These are phyloP conservation scores for Dolichoris vasculosae DNA, from an alignment of 1,140 invertebrate genomes.

Conservation along the genomic window DNA sequence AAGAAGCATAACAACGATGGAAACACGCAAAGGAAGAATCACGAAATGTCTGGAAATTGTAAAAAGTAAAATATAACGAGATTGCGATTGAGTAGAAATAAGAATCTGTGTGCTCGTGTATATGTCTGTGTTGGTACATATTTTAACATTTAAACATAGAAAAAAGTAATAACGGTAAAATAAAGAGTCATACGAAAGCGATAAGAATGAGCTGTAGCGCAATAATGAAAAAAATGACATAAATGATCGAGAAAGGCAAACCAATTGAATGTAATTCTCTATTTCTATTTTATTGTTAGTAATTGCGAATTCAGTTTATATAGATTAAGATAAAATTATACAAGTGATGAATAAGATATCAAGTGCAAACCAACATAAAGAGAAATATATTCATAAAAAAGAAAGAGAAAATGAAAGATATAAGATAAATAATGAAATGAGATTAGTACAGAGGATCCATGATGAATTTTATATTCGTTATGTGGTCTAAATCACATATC, in stretches of 20 bases:
- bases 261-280: too few species aligned
- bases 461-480: too few species aligned
- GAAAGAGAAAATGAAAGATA: conserved; percentile 73
- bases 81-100: too few species aligned
- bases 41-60: conserved; percentile 33
- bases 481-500: too few species aligned
- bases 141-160: conserved; percentile 50
- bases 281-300: neutral
- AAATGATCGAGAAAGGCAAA: conserved; percentile 47
- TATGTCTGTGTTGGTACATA: too few species aligned
- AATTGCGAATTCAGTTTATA: conserved; percentile 69
- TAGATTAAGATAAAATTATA: conserved; percentile 74
- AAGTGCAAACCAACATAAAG: conserved; percentile 57
- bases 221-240: conserved; percentile 48
- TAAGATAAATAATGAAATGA: conserved; percentile 25
- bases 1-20: neutral
- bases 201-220: conserved; percentile 55
- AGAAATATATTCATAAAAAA: neutral
- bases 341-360: conserved; percentile 75
- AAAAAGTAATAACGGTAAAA: conserved; percentile 49
- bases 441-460: conserved; percentile 33
- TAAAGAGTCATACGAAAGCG: conserved; percentile 55
- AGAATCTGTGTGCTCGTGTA: too few species aligned
- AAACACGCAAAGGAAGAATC: conserved; percentile 18
- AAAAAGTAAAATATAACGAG: conserved; percentile 56